Conservation (phyloP, 2,797 vertebrate genomes). For the Acipenser transmontanus region DNA sequence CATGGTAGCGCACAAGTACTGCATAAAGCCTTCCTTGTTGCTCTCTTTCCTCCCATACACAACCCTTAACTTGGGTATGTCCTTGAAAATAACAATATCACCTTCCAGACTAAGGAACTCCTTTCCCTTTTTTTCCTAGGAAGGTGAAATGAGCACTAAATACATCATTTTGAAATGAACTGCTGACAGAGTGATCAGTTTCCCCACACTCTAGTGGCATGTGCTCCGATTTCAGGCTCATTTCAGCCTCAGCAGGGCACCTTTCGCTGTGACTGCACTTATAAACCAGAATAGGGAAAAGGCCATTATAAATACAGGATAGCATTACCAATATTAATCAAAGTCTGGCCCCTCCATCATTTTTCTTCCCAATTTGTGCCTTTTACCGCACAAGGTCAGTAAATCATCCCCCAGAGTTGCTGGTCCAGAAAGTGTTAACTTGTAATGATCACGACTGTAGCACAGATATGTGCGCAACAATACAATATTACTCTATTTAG, state of each 20-base stretch:
- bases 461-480: constrained; percentile 61
- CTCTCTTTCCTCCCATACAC: constrained; percentile 44
- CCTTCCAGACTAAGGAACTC: constrained; percentile 65
- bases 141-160: constrained; percentile 78
- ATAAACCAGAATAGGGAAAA: constrained; percentile 76
- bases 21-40: constrained; percentile 90
- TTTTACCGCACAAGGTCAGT: constrained; percentile 70
- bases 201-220: constrained; percentile 74
- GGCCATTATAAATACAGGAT: constrained; percentile 84
- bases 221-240: constrained; percentile 87
- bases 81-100: constrained; percentile 76
- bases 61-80: constrained; percentile 66
- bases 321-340: constrained; percentile 97
- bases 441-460: constrained; percentile 76
- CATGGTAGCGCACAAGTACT: constrained; percentile 75
- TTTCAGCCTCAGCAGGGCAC: constrained; percentile 89
- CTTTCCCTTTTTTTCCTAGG: constrained; percentile 57
- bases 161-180: constrained; percentile 80
- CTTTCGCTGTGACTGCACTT: constrained; percentile 78
- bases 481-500: constrained; percentile 80
- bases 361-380: constrained; percentile 85
- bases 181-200: constrained; percentile 87
- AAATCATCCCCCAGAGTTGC: constrained; percentile 71
- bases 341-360: constrained; percentile 77
- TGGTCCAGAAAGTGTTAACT: constrained; percentile 75